Percentiles rank a stretch among this genome's conserved stretches.
These are phyloP conservation scores for Caenorhabditis macrosperma DNA, from an alignment of 2,888 invertebrate genomes.

Conservation along the genomic window DNA sequence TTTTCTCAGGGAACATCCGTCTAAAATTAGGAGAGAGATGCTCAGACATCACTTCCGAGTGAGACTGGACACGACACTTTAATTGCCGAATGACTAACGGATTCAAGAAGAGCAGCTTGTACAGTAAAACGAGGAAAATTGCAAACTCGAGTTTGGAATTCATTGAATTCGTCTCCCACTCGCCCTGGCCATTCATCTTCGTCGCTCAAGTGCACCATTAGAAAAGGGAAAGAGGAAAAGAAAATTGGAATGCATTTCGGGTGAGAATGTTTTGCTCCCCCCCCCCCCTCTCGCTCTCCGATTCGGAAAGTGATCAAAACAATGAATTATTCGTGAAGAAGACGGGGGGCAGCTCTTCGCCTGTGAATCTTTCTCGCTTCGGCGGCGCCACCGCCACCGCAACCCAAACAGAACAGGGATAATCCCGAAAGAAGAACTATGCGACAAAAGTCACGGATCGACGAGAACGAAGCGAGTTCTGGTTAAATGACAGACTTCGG, in stretches of 20 bases:
- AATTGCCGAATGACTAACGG: not conserved
- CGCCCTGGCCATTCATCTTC: not conserved
- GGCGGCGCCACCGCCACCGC: not conserved
- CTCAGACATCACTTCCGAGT: conserved; percentile 18
- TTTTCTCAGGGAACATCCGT: conserved; percentile 31
- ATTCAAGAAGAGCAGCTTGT: not conserved
- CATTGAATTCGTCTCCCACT: conserved; percentile 13
- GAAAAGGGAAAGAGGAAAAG: conserved; percentile 2
- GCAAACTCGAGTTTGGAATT: conserved; percentile 1
- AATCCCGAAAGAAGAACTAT: not conserved
- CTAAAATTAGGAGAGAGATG: conserved; percentile 44
- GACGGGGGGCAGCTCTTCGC: too few relatives aligned
- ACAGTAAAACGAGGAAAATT: not conserved
- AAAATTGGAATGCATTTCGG: conserved; percentile 35
- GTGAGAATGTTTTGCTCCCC: conserved; percentile 27
- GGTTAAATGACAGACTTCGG: too few relatives aligned
- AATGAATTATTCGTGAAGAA: conserved; percentile 23
- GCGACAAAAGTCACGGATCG: conserved; percentile 26
- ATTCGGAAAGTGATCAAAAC: conserved; percentile 19
- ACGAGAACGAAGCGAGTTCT: too few relatives aligned
- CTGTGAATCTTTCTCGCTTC: not conserved
- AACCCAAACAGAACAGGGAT: not conserved
- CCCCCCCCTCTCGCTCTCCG: not conserved
- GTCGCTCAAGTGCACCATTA: conserved; percentile 9
- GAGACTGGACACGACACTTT: conserved; percentile 3